A percentile compares a stretch with the other conserved stretches of the same genome.
phyloP scores from a whole-genome alignment of 2,888 invertebrate species.

The Ischnus inquisitorius region DNA sequence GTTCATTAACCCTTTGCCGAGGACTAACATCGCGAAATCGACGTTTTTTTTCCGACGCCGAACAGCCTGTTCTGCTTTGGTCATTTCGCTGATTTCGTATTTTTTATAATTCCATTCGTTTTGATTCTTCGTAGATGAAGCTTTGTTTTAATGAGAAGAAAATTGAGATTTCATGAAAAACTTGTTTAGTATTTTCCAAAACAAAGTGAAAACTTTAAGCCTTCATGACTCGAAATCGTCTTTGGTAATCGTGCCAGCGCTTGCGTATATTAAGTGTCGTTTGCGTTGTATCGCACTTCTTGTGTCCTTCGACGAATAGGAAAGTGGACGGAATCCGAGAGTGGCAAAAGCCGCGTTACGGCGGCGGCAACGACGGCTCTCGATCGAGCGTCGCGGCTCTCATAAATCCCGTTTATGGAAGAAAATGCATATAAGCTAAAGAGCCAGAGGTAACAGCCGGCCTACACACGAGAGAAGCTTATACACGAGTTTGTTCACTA shows the following conservation, averaged over 20 bases:
- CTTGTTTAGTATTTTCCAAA: too few relatives aligned
- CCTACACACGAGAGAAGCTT: conserved; percentile 5
- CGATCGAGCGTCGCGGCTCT: conserved; percentile 38
- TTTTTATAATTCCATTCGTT: too few relatives aligned
- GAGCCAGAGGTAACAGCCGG: conserved; percentile 43
- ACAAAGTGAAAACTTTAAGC: too few relatives aligned
- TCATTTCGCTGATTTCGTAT: too few relatives aligned
- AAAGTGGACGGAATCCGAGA: neutral
- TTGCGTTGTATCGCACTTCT: conserved; percentile 58
- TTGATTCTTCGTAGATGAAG: too few relatives aligned
- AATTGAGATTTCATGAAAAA: too few relatives aligned
- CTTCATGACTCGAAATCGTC: too few relatives aligned
- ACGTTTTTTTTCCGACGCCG: conserved; percentile 45
- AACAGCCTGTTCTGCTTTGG: too few relatives aligned
- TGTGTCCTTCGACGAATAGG: conserved; percentile 38
- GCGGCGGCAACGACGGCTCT: conserved; percentile 6
- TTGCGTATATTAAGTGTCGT: too few relatives aligned
- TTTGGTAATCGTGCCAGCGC: too few relatives aligned
- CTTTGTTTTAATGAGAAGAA: too few relatives aligned
- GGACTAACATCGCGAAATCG: conserved; percentile 55
- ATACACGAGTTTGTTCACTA: conserved; percentile 9
- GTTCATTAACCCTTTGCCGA: conserved; percentile 80
- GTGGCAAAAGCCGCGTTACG: conserved; percentile 38
- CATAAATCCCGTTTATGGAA: conserved; percentile 66
- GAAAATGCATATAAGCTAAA: conserved; percentile 61